These are phyloP conservation scores for Falco columbarius DNA, from an alignment of 2,797 vertebrate species.

Conservation along the genomic window DNA sequence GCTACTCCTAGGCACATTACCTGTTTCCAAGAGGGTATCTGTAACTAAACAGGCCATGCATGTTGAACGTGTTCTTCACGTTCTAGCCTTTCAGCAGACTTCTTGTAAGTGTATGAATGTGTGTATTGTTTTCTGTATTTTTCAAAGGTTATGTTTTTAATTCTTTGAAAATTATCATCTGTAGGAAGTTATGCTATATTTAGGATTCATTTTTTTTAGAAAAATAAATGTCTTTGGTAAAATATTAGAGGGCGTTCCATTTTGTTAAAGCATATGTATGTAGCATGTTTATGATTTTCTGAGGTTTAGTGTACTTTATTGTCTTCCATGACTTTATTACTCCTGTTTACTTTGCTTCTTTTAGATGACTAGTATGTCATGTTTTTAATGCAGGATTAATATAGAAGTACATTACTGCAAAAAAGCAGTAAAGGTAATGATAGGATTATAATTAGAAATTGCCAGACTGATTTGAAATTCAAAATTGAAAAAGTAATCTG, in stretches of 20 bases:
- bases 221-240: neutral
- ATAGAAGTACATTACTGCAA: neutral
- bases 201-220: neutral
- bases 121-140: neutral
- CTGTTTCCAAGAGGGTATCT: neutral
- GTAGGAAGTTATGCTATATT: neutral
- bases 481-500: neutral
- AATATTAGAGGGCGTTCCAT: neutral
- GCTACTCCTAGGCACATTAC: neutral
- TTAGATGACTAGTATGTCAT: neutral
- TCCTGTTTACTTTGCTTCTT: neutral
- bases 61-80: neutral
- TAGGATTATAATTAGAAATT: neutral
- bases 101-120: neutral
- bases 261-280: neutral
- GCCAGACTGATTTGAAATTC: neutral
- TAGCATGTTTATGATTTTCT: neutral
- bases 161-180: neutral
- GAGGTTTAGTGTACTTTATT: neutral
- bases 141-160: neutral
- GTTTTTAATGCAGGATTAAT: neutral
- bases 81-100: neutral
- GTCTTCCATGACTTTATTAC: neutral
- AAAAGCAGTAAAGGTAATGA: neutral
- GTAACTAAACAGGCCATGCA: neutral